Percentiles rank a stretch among this genome's conserved stretches.
phyloP scores from a whole-genome alignment of 2,797 vertebrate genomes.

The Petrocephalus sullivani region DNA sequence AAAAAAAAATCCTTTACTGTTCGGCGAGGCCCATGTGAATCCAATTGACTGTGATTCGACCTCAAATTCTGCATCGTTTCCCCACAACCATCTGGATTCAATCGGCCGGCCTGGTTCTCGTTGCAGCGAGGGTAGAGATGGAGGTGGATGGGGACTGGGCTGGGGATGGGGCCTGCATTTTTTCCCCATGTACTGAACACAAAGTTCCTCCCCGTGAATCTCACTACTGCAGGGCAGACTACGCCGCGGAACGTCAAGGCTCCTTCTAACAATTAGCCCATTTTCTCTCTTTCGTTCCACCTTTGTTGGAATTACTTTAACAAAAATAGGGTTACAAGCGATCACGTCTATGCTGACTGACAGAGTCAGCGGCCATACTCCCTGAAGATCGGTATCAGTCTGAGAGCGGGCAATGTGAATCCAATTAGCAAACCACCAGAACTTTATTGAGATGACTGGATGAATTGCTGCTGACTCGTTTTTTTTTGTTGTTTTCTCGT shows the following conservation, averaged over 20 bases:
- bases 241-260: neutral
- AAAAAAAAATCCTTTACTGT: slow-evolving; percentile 19
- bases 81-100: slow-evolving; percentile 39
- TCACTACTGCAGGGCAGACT: neutral
- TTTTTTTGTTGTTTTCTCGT: slow-evolving; percentile 19
- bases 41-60: slow-evolving; percentile 35
- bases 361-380: slow-evolving; percentile 29
- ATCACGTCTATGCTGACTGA: slow-evolving; percentile 22
- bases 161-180: slow-evolving; percentile 15
- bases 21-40: slow-evolving; percentile 26
- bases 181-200: neutral
- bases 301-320: slow-evolving; percentile 12
- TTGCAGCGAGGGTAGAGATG: slow-evolving; percentile 24
- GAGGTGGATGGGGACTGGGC: slow-evolving; percentile 24
- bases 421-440: slow-evolving; percentile 35
- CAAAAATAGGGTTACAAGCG: neutral
- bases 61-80: slow-evolving; percentile 27
- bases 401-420: slow-evolving; percentile 37
- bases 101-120: slow-evolving; percentile 30
- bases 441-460: slow-evolving; percentile 36
- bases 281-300: neutral
- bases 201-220: neutral
- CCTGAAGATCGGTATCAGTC: slow-evolving; percentile 36
- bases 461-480: slow-evolving; percentile 27
- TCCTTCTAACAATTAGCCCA: neutral